Conservation (phyloP, 2,797 vertebrate genomes). For the Ceryle rudis region DNA sequence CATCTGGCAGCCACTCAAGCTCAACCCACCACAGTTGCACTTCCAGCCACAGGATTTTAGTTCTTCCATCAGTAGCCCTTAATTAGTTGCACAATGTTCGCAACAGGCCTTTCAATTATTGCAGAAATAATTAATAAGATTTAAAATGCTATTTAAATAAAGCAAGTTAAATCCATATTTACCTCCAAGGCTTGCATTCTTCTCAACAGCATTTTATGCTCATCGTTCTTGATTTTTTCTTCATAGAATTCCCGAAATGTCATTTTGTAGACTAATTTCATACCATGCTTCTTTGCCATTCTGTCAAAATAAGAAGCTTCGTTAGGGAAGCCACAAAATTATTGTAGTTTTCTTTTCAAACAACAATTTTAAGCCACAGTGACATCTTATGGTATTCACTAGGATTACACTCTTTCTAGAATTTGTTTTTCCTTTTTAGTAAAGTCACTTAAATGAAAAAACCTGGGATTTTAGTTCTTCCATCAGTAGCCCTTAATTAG, state of each 20-base stretch:
- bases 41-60: background rate
- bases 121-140: background rate
- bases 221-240: slow-evolving; percentile 89
- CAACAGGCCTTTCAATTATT: background rate
- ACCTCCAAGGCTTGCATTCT: slow-evolving; percentile 94
- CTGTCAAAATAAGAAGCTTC: slow-evolving; percentile 74
- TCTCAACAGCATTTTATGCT: slow-evolving; percentile 90
- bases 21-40: background rate
- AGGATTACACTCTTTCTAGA: slow-evolving; percentile 15
- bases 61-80: background rate
- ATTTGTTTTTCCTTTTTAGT: background rate
- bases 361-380: slow-evolving; percentile 32
- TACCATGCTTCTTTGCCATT: slow-evolving; percentile 94
- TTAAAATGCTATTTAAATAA: background rate
- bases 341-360: background rate
- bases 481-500: background rate
- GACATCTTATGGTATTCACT: slow-evolving; percentile 55
- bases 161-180: slow-evolving; percentile 8
- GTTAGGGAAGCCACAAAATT: background rate
- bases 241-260: slow-evolving; percentile 93
- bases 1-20: background rate
- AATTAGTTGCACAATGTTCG: background rate
- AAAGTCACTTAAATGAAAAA: background rate
- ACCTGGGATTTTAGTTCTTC: background rate
- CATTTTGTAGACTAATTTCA: slow-evolving; percentile 92